Percentiles rank a stretch among this genome's conserved stretches.
Conservation (phyloP, 2,888 invertebrate genomes). For the Oscheius sp. region DNA sequence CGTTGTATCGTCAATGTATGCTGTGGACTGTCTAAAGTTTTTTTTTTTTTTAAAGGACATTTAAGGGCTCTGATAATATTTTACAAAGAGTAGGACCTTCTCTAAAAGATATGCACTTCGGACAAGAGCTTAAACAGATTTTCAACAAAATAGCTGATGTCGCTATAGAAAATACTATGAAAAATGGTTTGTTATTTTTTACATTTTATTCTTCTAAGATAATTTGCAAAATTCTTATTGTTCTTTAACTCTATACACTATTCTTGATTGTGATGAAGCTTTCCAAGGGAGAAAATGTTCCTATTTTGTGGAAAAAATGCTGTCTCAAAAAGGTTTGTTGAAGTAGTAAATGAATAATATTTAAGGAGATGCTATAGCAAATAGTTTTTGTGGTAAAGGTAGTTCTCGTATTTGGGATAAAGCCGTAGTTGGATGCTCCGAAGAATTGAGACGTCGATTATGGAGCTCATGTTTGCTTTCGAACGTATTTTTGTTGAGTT, state of each 20-base stretch:
- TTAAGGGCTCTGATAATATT: background rate
- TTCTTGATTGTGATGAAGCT: constrained; percentile 31
- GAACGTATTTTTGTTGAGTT: no score
- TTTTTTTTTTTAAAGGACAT: background rate
- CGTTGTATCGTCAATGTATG: constrained; percentile 39
- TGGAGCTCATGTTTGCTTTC: no score
- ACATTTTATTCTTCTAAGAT: background rate
- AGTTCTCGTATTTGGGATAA: constrained; percentile 54
- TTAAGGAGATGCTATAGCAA: constrained; percentile 11
- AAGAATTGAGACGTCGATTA: background rate
- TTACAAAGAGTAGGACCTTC: background rate
- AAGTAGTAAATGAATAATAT: background rate
- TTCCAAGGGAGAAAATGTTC: constrained; percentile 2
- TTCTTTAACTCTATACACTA: constrained; percentile 41
- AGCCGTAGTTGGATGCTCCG: constrained; percentile 15
- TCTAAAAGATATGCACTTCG: background rate
- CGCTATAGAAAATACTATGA: background rate
- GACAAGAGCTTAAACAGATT: constrained; percentile 3
- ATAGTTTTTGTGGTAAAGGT: constrained; percentile 34
- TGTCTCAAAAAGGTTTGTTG: background rate
- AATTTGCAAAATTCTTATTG: constrained; percentile 29
- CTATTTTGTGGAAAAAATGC: background rate
- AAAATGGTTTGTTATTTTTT: background rate
- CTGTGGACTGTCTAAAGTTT: constrained; percentile 34
- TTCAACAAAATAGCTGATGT: constrained; percentile 17